Base-by-base conservation (phyloP, 2,113 vertebrate species). In the Pampusana beccarii region DNA sequence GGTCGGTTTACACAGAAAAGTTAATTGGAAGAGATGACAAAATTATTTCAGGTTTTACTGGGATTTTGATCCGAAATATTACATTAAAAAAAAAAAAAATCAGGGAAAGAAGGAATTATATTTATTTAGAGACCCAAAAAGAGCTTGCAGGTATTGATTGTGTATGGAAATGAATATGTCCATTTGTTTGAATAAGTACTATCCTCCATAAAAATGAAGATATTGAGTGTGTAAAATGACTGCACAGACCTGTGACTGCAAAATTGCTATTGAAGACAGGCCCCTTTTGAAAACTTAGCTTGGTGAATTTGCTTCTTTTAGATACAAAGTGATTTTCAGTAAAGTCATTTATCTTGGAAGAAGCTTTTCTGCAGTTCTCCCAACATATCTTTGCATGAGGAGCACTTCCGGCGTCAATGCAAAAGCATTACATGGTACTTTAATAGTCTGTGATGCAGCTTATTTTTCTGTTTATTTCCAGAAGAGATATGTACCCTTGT, bases 401-500 rank as follows among this genome's bases (percentile, higher is more conserved):
- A 79, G 21, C 10, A 12, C 38, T 66, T 50, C 51, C 58, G 6
- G 3, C 57, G 9, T 79, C 51, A 60, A 7, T 46, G 20, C 17
- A 50, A 84, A 80, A 71, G 6, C 11, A 23, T 48, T 61, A 20
- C 7, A 3, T 13, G 13, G 6, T 61, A 36, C 38, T 60, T 64
- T 56, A 79, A 29, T 40, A 66, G 20, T 34, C 93, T 44, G 33
- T 65, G 9, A 51, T 82, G 15, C 36, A 12, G 4, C 50, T 70
- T 91, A 11, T 92, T 90, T 50, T 67, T 90, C 56, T 95, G 3
- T 94, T 93, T 94, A 25, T 92, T 98, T 98, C 44, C 86, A 99
- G 99, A 99, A 96, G 99, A 99, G 98, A 99, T 99, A 96, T 99
- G 99, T 92, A 99, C 99, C 16, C 97, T 99, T 36, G 99, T 99